Evolutionary conservation across 1,140 invertebrate genomes (phyloP), one percentile per base, ranked within the genome.

Genomic region (Eurosta solidaginis): DNA sequence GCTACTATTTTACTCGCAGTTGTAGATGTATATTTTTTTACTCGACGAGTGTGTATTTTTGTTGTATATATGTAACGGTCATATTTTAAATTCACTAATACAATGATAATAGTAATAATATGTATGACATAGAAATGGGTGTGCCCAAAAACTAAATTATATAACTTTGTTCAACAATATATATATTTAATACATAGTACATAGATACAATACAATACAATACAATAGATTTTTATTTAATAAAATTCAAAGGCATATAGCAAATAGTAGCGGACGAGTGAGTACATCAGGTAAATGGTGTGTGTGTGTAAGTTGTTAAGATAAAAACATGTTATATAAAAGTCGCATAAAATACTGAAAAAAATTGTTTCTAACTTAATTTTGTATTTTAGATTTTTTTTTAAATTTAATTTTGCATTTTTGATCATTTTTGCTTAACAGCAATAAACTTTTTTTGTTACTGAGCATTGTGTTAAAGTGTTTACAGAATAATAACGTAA

Each of bases 251-350:
- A 68, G 59, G 59, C 59, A 68, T 40, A 17, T 17, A 47, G 45
- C 45, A 47, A 47, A 47, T 20, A 68, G 59, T n/a, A 68, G 36
- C 59, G 59, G 59, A 68, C 59, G 59, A 42, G 59, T 68, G 59
- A 68, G 36, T 68, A 36, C 17, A 33, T 68, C 59, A 68, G 36
- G 36, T 68, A 68, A 68, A 68, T 29, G 20, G 59, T 68, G 59
- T 68, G 59, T 68, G 59, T n/a, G n/a, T n/a, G n/a, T n/a, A n/a
- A n/a, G n/a, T n/a, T n/a, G n/a, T 17, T 20, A 68, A 68, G 17
- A 52, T 9, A 47, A 1, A n/a, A 47, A n/a, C 2, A 47, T 47
- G 45, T 17, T 17, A n/a, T 17, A 47, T 47, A 47, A 47, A 7
- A 47, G 3, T 7, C n/a, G n/a, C 7, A 47, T 47, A n/a, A 47